Percentiles rank a stretch among this genome's conserved stretches.
Evolutionary conservation across 2,797 vertebrate genomes (phyloP).

Genomic region (Mionectes olivaceus): DNA sequence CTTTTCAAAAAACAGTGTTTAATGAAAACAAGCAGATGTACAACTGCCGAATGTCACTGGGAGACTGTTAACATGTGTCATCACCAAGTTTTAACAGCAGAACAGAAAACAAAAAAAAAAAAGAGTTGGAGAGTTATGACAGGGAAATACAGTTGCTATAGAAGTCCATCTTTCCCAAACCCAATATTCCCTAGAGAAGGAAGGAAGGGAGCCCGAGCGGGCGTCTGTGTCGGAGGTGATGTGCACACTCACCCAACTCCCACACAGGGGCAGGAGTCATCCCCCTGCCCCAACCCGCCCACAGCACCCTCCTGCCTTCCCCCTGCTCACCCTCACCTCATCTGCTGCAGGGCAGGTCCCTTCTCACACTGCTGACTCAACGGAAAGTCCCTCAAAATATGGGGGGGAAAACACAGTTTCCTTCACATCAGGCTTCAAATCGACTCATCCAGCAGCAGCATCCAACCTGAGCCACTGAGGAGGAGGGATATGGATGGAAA

Average conservation of each 20-base stretch:
- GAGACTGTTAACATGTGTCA: constrained; percentile 47
- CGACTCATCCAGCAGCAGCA: fast-evolving
- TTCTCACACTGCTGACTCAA: neutral
- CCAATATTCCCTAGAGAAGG: neutral
- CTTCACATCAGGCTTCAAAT: neutral
- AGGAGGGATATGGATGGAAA: neutral
- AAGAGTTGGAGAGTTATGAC: neutral
- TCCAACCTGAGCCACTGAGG: fast-evolving
- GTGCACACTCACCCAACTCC: neutral
- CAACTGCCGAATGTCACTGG: neutral
- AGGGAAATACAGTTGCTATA: constrained; percentile 29
- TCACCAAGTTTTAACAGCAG: constrained; percentile 37
- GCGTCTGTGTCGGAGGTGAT: fast-evolving
- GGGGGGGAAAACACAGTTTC: fast-evolving
- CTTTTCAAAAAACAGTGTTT: constrained; percentile 40
- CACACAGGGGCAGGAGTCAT: neutral
- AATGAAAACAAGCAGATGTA: constrained; percentile 61
- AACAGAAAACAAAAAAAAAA: neutral
- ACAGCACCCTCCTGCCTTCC: neutral
- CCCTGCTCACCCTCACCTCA: neutral
- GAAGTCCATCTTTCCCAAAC: constrained; percentile 6
- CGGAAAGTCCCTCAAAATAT: neutral
- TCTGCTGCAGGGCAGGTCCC: neutral
- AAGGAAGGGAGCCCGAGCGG: neutral
- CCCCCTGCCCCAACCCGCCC: neutral